phyloP scores from a whole-genome alignment of 1,140 invertebrate species.

The Atopsyche davidsoni region DNA sequence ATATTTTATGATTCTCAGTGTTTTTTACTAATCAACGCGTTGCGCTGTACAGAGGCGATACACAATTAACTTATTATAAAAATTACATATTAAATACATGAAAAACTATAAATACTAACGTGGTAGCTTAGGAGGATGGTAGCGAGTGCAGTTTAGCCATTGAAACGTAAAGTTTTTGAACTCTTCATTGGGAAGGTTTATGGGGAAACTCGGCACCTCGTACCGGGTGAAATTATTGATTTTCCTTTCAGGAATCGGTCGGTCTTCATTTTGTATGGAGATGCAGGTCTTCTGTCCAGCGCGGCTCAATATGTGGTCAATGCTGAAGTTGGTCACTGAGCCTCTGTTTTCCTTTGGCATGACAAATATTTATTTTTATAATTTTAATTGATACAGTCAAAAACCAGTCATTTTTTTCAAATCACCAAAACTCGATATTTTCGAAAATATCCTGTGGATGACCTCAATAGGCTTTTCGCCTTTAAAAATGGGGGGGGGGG shows the following conservation, averaged over 20 bases:
- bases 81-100: too few relatives aligned
- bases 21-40: too few relatives aligned
- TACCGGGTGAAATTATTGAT: constrained; percentile 4
- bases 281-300: constrained; percentile 32
- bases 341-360: constrained; percentile 18
- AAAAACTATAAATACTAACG: constrained; percentile 44
- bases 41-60: too few relatives aligned
- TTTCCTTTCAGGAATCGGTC: constrained; percentile 17
- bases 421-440: too few relatives aligned
- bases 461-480: too few relatives aligned
- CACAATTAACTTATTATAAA: too few relatives aligned
- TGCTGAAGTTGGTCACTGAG: constrained; percentile 34
- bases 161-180: constrained; percentile 25
- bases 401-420: too few relatives aligned
- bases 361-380: too few relatives aligned
- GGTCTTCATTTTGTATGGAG: constrained; percentile 8
- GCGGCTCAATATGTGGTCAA: constrained; percentile 40
- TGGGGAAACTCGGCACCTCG: constrained; percentile 28
- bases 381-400: too few relatives aligned
- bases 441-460: too few relatives aligned
- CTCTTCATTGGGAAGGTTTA: constrained; percentile 7
- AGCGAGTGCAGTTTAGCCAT: constrained; percentile 64
- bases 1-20: too few relatives aligned
- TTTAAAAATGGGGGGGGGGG: too few relatives aligned
- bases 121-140: constrained; percentile 61